These are phyloP conservation scores for Piprites chloris DNA, from an alignment of 2,113 vertebrate genomes.

Conservation along the genomic window DNA sequence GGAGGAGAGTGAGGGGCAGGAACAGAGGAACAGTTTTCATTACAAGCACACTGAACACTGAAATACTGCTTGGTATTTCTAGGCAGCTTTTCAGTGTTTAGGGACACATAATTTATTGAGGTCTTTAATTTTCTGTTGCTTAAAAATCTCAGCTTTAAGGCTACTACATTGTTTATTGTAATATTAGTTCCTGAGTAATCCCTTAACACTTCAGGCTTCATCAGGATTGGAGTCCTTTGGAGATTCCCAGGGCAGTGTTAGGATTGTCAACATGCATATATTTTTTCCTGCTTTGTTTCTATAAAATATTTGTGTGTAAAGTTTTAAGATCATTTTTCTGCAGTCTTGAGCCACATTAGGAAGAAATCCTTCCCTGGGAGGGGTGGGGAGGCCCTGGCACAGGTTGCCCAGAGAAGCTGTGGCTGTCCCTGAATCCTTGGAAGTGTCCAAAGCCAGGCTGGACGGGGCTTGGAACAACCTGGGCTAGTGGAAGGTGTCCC, in stretches of 20 bases:
- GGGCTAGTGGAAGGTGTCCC: not conserved
- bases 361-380: fast-evolving
- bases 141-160: not conserved
- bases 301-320: not conserved
- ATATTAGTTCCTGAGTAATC: not conserved
- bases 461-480: fast-evolving
- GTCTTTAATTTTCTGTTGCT: not conserved
- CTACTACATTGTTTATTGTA: not conserved
- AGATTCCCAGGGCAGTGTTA: not conserved
- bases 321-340: not conserved
- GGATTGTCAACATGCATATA: not conserved
- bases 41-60: not conserved
- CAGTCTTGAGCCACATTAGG: fast-evolving
- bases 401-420: not conserved
- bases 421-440: not conserved
- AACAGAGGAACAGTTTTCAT: not conserved
- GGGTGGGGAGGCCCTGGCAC: not conserved
- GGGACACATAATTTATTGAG: not conserved
- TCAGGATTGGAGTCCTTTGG: not conserved
- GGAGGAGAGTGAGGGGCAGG: not conserved
- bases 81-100: not conserved
- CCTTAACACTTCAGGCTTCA: fast-evolving
- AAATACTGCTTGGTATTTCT: not conserved
- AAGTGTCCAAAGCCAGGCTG: fast-evolving
- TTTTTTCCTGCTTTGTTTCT: not conserved